phyloP scores from a whole-genome alignment of 2,797 vertebrate genomes.

The Toxotes lorentzi region DNA sequence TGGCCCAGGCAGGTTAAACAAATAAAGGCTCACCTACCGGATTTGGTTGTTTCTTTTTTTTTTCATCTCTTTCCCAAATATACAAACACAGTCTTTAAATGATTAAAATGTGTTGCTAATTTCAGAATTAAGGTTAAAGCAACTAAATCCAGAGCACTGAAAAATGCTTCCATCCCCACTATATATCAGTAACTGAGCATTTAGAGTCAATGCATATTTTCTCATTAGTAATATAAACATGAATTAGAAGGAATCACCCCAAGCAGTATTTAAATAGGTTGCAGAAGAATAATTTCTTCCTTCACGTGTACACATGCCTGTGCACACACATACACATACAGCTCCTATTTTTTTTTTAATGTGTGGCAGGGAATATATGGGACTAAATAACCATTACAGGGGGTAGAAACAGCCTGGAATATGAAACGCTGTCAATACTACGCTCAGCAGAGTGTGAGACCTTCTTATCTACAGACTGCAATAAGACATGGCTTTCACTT shows the following conservation, averaged over 20 bases:
- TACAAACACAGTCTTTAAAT: slow-evolving; percentile 41
- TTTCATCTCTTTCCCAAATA: not conserved
- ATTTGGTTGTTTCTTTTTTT: slow-evolving; percentile 7
- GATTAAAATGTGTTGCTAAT: slow-evolving; percentile 55
- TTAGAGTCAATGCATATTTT: slow-evolving; percentile 71
- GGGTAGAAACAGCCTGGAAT: slow-evolving; percentile 72
- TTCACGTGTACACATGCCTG: slow-evolving; percentile 3
- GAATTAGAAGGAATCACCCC: slow-evolving; percentile 69
- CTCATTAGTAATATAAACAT: slow-evolving; percentile 80
- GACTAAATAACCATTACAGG: slow-evolving; percentile 78
- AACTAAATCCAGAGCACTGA: slow-evolving; percentile 51
- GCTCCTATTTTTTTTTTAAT: slow-evolving; percentile 36
- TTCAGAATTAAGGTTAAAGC: slow-evolving; percentile 57
- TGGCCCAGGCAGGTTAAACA: slow-evolving; percentile 35
- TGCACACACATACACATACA: slow-evolving; percentile 5
- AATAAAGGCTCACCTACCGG: slow-evolving; percentile 15
- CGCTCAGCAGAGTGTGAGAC: slow-evolving; percentile 66
- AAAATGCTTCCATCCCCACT: slow-evolving; percentile 43
- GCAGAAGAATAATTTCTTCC: slow-evolving; percentile 68
- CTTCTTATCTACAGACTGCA: slow-evolving; percentile 76
- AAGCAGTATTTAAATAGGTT: slow-evolving; percentile 77
- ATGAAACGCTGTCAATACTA: slow-evolving; percentile 68
- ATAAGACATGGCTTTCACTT: slow-evolving; percentile 75
- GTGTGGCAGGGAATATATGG: slow-evolving; percentile 67
- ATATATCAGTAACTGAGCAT: slow-evolving; percentile 65